Evolutionary conservation across 2,113 vertebrate species (phyloP), one percentile per base, ranked within the genome.

Genomic region (Apeltes quadracus): DNA sequence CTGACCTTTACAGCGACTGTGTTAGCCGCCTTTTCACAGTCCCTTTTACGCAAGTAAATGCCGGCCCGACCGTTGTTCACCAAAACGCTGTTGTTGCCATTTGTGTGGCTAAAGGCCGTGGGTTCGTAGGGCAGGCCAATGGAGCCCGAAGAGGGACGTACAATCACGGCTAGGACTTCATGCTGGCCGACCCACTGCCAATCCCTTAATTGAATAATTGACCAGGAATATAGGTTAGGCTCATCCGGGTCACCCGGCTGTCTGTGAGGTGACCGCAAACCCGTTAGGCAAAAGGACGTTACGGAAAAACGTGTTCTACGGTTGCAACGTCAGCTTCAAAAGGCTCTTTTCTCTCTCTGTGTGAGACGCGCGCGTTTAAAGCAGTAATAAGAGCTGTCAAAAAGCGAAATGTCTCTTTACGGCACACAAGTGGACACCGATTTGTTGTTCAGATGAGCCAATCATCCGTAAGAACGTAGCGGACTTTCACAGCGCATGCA

Each of bases 191-290:
- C 39, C 48, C 25, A 43, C 65, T 20, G 62, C 11, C 74, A 87
- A 84, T 87, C 88, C 86, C 76, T 79, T 88, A 88, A 90, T 86
- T 79, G 61, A 86, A 69, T 80, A 72, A 84, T 74, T 84, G 70
- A 69, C 63, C 73, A 22, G n/a, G n/a, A 68, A 50, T 50, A 3
- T 18, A 14, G 59, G 66, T 61, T 18, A 14, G 59, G 66, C 64
- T 84, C 72, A 84, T 83, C 74, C 67, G 1, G 66, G 46, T 39
- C 46, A 44, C 58, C 25, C 41, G 11, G 3, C n/a, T 18, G 34
- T 72, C 66, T 61, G 23, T 41, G 9, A 57, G 11, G 16, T 8
- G n/a, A 23, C 20, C 3, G 16, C 18, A 36, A 54, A 75, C 66
- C 29, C 23, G 55, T 36, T 36, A 36, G 9, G 55, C 39, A 18